These are phyloP conservation scores for Conistra vaccinii DNA, from an alignment of 2,888 invertebrate genomes.

Conservation along the genomic window DNA sequence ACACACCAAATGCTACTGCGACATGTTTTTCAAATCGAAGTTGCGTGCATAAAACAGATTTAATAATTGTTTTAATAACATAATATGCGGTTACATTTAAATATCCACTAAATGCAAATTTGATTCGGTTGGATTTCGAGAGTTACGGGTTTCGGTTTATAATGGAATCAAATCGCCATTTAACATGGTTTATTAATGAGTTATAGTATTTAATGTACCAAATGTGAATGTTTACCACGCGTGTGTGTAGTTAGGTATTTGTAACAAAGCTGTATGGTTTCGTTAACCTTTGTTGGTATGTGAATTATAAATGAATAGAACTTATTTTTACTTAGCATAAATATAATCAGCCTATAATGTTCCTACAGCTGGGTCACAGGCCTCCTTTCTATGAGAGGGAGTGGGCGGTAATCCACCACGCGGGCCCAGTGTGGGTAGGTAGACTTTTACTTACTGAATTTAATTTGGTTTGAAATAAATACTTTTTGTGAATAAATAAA, in stretches of 20 bases:
- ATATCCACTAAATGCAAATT: slow-evolving; percentile 73
- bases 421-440: too few species aligned
- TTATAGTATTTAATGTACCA: slow-evolving; percentile 48
- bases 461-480: background rate
- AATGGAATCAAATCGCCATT: slow-evolving; percentile 72
- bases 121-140: slow-evolving; percentile 68
- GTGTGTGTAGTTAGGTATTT: slow-evolving; percentile 37
- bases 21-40: slow-evolving; percentile 19
- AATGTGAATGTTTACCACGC: slow-evolving; percentile 32
- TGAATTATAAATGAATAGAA: background rate
- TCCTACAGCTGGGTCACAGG: too few species aligned
- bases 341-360: too few species aligned
- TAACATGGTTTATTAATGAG: slow-evolving; percentile 67
- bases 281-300: background rate
- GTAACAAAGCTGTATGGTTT: slow-evolving; percentile 26
- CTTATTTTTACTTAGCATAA: background rate
- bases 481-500: background rate
- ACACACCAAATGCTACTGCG: background rate
- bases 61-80: slow-evolving; percentile 64
- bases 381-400: too few species aligned
- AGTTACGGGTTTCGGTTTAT: slow-evolving; percentile 70
- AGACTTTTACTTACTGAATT: background rate
- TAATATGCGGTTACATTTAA: slow-evolving; percentile 66
- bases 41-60: slow-evolving; percentile 45
- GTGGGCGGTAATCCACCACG: too few species aligned